Evolutionary conservation across 2,797 vertebrate species (phyloP).

Genomic region (Betta splendens): DNA sequence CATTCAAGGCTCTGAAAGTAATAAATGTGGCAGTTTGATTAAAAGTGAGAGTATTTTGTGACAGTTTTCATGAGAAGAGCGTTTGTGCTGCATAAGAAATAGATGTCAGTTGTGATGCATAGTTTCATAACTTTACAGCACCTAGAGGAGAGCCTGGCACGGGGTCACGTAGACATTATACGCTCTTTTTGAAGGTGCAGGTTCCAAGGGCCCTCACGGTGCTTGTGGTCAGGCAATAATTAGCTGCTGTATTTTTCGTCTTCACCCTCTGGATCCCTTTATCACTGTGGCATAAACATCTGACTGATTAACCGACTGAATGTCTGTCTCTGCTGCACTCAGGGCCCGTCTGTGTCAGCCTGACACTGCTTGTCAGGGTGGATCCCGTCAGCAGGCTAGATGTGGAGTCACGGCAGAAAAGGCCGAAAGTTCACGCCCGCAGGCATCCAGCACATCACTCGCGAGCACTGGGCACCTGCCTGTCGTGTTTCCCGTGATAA

Average conservation of each 20-base stretch:
- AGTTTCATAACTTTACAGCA: slow-evolving; percentile 39
- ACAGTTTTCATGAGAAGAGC: slow-evolving; percentile 28
- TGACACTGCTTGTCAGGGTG: slow-evolving; percentile 2
- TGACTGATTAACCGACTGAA: neutral
- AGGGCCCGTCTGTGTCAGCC: slow-evolving; percentile 18
- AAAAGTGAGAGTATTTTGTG: slow-evolving; percentile 49
- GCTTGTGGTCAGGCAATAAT: slow-evolving; percentile 19
- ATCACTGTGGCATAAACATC: slow-evolving; percentile 6
- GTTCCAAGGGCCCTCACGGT: slow-evolving; percentile 18
- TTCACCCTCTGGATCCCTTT: neutral
- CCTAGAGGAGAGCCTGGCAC: slow-evolving; percentile 22
- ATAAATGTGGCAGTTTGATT: slow-evolving; percentile 43
- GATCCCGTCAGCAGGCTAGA: slow-evolving; percentile 15
- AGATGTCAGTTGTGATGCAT: slow-evolving; percentile 56
- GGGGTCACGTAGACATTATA: slow-evolving; percentile 45
- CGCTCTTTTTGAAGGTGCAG: slow-evolving; percentile 53
- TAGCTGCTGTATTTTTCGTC: neutral
- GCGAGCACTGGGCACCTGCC: slow-evolving; percentile 63
- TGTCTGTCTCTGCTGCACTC: slow-evolving; percentile 6
- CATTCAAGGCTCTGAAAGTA: slow-evolving; percentile 18
- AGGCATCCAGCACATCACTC: slow-evolving; percentile 57
- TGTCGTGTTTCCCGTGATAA: slow-evolving; percentile 81
- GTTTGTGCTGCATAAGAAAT: slow-evolving; percentile 43
- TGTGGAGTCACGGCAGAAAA: slow-evolving; percentile 31
- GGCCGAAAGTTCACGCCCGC: slow-evolving; percentile 46